Percentiles rank a stretch among this genome's conserved stretches.
These are phyloP conservation scores for Rosalia funebris DNA, from an alignment of 2,888 invertebrate species.

Conservation along the genomic window DNA sequence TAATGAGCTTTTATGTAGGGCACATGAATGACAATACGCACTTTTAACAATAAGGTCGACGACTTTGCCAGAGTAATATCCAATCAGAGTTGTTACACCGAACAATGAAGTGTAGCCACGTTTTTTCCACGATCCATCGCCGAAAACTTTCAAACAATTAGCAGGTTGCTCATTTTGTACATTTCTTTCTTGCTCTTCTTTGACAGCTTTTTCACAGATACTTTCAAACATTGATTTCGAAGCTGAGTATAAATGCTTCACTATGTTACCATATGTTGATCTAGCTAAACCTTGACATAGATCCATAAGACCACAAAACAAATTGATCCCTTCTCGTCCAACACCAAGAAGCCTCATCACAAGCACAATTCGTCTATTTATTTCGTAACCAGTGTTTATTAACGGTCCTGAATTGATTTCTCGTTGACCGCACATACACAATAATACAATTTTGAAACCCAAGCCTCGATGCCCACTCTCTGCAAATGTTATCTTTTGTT, in stretches of 20 bases:
- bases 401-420: conserved; percentile 4
- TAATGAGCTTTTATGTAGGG: background rate
- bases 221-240: background rate
- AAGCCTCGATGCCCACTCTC: conserved; percentile 4
- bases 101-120: conserved; percentile 44
- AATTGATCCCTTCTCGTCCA: background rate
- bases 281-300: background rate
- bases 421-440: background rate
- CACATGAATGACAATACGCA: conserved; percentile 30
- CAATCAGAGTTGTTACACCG: conserved; percentile 45
- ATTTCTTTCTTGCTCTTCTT: background rate
- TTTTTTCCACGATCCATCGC: conserved; percentile 43
- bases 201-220: background rate
- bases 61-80: conserved; percentile 44
- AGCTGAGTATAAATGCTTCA: background rate
- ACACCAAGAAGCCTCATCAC: conserved; percentile 11
- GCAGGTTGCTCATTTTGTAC: background rate
- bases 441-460: conserved; percentile 2
- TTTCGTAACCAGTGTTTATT: conserved; percentile 1
- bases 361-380: conserved; percentile 9
- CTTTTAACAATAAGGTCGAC: conserved; percentile 37
- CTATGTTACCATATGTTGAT: background rate
- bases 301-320: conserved; percentile 11
- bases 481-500: background rate
- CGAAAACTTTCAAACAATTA: conserved; percentile 37